These are phyloP conservation scores for Lepidochitona cinerea DNA, from an alignment of 2,888 invertebrate genomes.

Conservation along the genomic window DNA sequence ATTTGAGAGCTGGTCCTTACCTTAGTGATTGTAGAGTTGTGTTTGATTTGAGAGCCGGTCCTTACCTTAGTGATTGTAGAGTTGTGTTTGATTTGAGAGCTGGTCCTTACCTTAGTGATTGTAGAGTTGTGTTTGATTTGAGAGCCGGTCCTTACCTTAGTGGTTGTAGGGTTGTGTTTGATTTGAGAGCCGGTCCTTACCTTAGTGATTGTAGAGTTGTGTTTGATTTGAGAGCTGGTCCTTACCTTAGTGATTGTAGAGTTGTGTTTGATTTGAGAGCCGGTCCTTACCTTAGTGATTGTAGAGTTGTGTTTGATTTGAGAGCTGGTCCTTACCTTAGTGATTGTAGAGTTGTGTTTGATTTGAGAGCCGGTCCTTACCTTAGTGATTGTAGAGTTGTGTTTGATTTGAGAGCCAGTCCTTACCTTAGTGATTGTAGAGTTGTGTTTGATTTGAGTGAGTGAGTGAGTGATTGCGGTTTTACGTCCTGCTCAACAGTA, in stretches of 20 bases:
- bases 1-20: background rate
- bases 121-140: background rate
- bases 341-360: background rate
- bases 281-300: background rate
- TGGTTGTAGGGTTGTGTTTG: background rate
- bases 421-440: background rate
- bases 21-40: background rate
- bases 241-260: background rate
- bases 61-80: background rate
- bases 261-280: background rate
- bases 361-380: background rate
- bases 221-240: background rate
- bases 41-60: background rate
- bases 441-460: background rate
- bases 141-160: background rate
- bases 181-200: background rate
- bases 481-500: too few relatives aligned
- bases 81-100: background rate
- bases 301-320: background rate
- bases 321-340: background rate
- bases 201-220: background rate
- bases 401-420: background rate
- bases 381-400: background rate
- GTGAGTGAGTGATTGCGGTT: too few relatives aligned
- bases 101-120: background rate